These are phyloP conservation scores for Apogon hyalosoma DNA, from an alignment of 2,797 vertebrate species.

Conservation along the genomic window DNA sequence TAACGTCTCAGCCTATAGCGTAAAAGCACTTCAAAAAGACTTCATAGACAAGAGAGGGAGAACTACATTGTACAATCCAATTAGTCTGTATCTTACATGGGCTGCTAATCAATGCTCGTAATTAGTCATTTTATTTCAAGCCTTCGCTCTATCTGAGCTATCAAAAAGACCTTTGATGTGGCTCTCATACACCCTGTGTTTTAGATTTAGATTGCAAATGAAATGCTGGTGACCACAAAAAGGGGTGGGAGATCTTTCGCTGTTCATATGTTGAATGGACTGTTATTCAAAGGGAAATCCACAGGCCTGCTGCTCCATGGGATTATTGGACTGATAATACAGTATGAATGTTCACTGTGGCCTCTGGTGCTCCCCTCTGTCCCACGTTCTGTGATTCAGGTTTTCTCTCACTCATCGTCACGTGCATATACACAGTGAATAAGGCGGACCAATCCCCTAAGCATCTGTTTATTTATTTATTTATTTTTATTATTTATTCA, in stretches of 20 bases:
- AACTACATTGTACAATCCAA: constrained; percentile 70
- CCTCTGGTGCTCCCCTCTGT: constrained; percentile 34
- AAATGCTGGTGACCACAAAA: constrained; percentile 66
- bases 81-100: constrained; percentile 69
- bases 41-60: constrained; percentile 55
- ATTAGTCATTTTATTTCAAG: constrained; percentile 79
- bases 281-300: constrained; percentile 70
- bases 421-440: constrained; percentile 23
- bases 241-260: constrained; percentile 52
- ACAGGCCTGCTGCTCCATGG: constrained; percentile 54
- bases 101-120: constrained; percentile 68
- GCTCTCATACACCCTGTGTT: constrained; percentile 61
- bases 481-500: too few species aligned
- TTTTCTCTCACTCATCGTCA: constrained; percentile 46
- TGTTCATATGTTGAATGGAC: constrained; percentile 62
- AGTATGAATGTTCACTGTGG: constrained; percentile 39
- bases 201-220: constrained; percentile 77
- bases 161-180: constrained; percentile 78
- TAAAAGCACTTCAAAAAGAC: too few species aligned
- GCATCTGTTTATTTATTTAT: too few species aligned
- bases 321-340: constrained; percentile 47
- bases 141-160: constrained; percentile 64
- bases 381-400: constrained; percentile 12
- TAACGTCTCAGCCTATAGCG: too few species aligned
- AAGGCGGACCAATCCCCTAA: not conserved